These are phyloP conservation scores for Xestobium rufovillosum DNA, from an alignment of 2,888 invertebrate genomes.

Conservation along the genomic window DNA sequence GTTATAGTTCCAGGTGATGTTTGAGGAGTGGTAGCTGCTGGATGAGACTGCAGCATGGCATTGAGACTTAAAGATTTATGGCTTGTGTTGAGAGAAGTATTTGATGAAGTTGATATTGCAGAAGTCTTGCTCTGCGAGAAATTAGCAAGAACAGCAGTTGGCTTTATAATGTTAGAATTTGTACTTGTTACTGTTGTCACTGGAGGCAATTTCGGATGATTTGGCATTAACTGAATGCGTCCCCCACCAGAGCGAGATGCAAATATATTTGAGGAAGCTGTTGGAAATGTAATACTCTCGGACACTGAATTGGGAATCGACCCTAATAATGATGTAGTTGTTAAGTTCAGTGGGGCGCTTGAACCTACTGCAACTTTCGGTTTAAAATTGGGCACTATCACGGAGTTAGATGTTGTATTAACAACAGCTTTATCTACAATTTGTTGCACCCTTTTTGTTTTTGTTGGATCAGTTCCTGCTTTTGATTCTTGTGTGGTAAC, in stretches of 20 bases:
- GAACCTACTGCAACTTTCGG: slow-evolving; percentile 25
- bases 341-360: too few species aligned
- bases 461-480: slow-evolving; percentile 28
- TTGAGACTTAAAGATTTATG: slow-evolving; percentile 39
- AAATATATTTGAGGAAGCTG: slow-evolving; percentile 26
- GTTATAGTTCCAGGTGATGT: slow-evolving; percentile 40
- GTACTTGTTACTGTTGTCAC: slow-evolving; percentile 26
- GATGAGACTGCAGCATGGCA: slow-evolving; percentile 45
- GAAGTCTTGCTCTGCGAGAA: slow-evolving; percentile 5
- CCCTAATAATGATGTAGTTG: too few species aligned
- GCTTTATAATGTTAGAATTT: too few species aligned
- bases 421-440: slow-evolving; percentile 27
- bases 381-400: slow-evolving; percentile 35
- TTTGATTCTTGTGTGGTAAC: background rate
- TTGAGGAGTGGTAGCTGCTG: slow-evolving; percentile 41
- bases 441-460: slow-evolving; percentile 34
- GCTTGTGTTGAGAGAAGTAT: slow-evolving; percentile 6
- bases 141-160: slow-evolving; percentile 1
- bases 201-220: slow-evolving; percentile 34
- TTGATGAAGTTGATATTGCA: slow-evolving; percentile 6
- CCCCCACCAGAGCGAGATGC: slow-evolving; percentile 23
- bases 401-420: slow-evolving; percentile 29
- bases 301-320: too few species aligned
- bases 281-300: slow-evolving; percentile 16
- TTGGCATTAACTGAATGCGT: slow-evolving; percentile 33